A percentile compares a stretch with the other conserved stretches of the same genome.
phyloP scores from a whole-genome alignment of 2,888 invertebrate genomes.

The Minunthozetes semirufus region DNA sequence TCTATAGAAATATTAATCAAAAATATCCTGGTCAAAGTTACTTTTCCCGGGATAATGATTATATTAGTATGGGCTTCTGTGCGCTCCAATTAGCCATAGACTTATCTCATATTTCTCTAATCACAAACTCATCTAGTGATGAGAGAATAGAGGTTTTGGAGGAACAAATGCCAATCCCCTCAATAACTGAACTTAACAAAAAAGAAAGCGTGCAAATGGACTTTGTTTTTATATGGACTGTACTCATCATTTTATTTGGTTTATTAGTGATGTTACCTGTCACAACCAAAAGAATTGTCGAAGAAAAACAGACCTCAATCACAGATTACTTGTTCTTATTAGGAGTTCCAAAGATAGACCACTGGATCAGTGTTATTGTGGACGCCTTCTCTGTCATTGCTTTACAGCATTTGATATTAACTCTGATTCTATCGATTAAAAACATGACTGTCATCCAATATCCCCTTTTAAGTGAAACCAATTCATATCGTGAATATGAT shows the following conservation, averaged over 20 bases:
- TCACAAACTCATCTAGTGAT: not conserved
- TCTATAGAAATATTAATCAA: not conserved
- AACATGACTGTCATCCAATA: not conserved
- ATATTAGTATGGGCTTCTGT: not conserved
- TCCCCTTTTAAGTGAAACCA: not conserved
- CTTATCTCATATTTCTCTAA: slow-evolving; percentile 1
- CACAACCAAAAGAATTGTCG: not conserved
- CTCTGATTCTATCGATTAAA: not conserved
- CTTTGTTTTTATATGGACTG: no score
- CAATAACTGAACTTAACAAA: not conserved
- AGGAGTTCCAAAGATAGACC: not conserved
- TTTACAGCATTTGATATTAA: not conserved
- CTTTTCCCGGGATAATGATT: not conserved
- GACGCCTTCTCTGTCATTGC: not conserved
- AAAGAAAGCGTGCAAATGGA: no score
- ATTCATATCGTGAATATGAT: no score
- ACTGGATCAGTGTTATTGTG: slow-evolving; percentile 12
- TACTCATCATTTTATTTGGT: not conserved
- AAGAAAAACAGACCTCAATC: not conserved
- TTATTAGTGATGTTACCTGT: slow-evolving; percentile 6
- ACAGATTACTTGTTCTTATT: slow-evolving; percentile 4
- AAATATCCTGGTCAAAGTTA: not conserved
- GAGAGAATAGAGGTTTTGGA: not conserved
- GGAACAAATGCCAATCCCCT: not conserved
- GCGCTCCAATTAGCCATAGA: not conserved